These are phyloP conservation scores for Sceloporus undulatus DNA, from an alignment of 2,113 vertebrate genomes.

Conservation along the genomic window DNA sequence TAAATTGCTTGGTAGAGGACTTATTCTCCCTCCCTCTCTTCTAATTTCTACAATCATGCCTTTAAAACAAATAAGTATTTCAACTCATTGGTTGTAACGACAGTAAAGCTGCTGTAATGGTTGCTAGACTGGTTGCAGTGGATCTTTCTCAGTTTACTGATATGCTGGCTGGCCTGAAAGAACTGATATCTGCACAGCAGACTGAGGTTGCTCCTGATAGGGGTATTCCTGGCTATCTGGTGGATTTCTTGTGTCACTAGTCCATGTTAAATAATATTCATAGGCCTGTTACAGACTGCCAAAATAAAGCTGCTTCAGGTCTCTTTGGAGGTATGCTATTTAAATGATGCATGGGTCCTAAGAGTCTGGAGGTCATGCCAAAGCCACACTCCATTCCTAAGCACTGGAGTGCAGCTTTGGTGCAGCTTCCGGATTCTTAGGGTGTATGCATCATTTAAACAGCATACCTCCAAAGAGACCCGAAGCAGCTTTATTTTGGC, in stretches of 20 bases:
- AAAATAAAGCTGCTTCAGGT: too few species aligned
- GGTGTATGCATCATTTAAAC: too few species aligned
- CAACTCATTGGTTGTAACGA: not conserved
- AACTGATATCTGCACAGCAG: not conserved
- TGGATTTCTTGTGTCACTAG: not conserved
- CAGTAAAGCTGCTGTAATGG: not conserved
- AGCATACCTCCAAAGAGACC: too few species aligned
- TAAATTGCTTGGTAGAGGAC: not conserved
- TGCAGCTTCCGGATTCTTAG: too few species aligned
- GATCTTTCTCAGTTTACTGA: not conserved
- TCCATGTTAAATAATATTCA: not conserved
- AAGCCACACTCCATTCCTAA: too few species aligned
- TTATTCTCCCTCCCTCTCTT: not conserved
- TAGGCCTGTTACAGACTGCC: too few species aligned
- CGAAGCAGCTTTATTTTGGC: too few species aligned
- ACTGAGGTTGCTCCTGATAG: too few species aligned
- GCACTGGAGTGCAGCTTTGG: too few species aligned
- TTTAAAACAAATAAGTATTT: not conserved
- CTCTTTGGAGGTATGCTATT: too few species aligned
- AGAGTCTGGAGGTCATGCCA: too few species aligned
- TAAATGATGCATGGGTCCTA: too few species aligned
- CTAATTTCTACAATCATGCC: not conserved
- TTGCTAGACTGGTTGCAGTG: not conserved
- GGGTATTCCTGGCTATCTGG: not conserved
- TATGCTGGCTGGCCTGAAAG: slow-evolving; percentile 3